Conservation (phyloP, 1,140 invertebrate genomes). For the Teleogryllus occipitalis region DNA sequence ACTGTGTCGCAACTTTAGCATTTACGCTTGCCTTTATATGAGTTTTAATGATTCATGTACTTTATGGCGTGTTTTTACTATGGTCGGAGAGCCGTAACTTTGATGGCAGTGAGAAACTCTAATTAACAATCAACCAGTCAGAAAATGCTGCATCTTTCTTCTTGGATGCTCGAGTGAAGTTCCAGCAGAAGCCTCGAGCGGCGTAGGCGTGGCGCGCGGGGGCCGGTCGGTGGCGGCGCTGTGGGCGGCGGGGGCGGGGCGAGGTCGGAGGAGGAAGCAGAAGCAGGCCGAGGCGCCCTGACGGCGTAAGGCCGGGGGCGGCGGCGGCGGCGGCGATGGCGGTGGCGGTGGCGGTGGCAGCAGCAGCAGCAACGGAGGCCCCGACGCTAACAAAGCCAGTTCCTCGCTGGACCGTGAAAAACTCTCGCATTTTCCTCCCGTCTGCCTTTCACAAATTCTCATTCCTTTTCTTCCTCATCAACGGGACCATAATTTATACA, state of each 20-base stretch:
- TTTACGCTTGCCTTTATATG: constrained; percentile 1
- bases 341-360: too few species aligned
- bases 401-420: neutral
- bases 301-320: too few species aligned
- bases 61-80: neutral
- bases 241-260: too few species aligned
- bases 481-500: neutral
- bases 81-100: neutral
- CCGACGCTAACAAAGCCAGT: neutral
- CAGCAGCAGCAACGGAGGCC: too few species aligned
- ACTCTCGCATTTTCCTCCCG: neutral
- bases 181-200: neutral
- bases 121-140: constrained; percentile 1
- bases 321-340: too few species aligned
- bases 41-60: constrained; percentile 5
- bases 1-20: neutral
- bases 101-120: constrained; percentile 3
- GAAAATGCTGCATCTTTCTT: constrained; percentile 4
- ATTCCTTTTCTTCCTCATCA: constrained; percentile 4
- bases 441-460: neutral
- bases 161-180: neutral
- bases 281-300: too few species aligned
- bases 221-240: too few species aligned
- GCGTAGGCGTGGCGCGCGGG: neutral
- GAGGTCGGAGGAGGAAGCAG: too few species aligned